phyloP scores from a whole-genome alignment of 2,797 vertebrate genomes.

The Leuciscus waleckii region DNA sequence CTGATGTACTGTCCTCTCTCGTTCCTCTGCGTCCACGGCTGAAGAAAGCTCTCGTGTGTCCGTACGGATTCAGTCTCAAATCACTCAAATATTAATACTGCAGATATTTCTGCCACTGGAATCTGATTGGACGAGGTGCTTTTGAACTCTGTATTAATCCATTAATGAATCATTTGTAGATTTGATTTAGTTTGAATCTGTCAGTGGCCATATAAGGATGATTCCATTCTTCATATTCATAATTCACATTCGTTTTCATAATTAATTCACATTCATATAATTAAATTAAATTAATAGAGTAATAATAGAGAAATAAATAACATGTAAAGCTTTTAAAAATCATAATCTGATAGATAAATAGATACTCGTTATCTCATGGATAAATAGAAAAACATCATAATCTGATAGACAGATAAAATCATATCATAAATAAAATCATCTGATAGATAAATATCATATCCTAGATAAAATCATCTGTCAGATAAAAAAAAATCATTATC shows the following conservation, averaged over 20 bases:
- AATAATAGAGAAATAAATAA: background rate
- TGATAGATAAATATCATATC: no score
- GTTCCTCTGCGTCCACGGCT: conserved; percentile 38
- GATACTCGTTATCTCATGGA: no score
- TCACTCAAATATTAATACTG: background rate
- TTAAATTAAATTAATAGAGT: background rate
- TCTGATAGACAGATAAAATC: no score
- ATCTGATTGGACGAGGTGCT: background rate
- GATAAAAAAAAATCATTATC: no score
- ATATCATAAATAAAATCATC: no score
- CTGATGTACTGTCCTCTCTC: conserved; percentile 67
- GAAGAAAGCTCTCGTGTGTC: background rate
- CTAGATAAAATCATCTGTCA: no score
- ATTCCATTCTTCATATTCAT: background rate
- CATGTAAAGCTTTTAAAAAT: no score
- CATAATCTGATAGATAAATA: no score
- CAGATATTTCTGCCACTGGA: background rate
- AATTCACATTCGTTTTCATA: no score
- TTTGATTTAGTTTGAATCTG: background rate
- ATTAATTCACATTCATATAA: no score
- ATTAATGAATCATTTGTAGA: background rate
- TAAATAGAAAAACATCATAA: no score
- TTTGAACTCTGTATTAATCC: background rate
- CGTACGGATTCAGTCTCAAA: no score
- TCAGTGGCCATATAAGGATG: background rate